Percentiles rank a stretch among this genome's conserved stretches.
Evolutionary conservation across 2,797 vertebrate genomes (phyloP).

Genomic region (Chiropotes sagulatus): DNA sequence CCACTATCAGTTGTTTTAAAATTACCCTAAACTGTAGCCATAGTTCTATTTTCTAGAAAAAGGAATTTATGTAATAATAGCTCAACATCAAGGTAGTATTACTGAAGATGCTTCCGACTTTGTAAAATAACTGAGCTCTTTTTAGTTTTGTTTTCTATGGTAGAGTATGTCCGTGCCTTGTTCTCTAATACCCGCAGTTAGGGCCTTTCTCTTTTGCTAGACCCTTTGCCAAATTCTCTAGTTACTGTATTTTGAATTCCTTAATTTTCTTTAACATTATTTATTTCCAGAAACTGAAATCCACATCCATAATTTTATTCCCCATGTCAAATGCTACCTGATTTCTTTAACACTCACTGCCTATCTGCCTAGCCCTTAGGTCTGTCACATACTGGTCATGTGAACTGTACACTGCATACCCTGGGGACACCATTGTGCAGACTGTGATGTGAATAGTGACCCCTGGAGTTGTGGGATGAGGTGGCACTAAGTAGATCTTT

Average conservation of each 20-base stretch:
- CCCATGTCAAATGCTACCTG: neutral
- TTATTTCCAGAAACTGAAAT: conserved; percentile 10
- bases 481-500: neutral
- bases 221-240: neutral
- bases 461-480: neutral
- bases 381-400: neutral
- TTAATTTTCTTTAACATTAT: neutral
- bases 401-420: neutral
- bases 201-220: neutral
- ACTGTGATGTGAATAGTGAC: neutral
- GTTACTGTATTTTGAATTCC: neutral
- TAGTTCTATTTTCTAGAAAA: neutral
- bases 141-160: conserved; percentile 1
- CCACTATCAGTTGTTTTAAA: neutral
- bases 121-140: neutral
- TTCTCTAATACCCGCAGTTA: neutral
- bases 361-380: neutral
- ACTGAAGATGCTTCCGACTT: neutral
- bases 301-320: neutral
- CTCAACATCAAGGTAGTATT: neutral
- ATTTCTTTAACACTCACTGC: neutral
- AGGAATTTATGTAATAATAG: neutral
- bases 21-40: neutral
- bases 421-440: neutral
- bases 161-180: neutral